phyloP scores from a whole-genome alignment of 2,888 invertebrate genomes.

The Noctuana brunneofusca region DNA sequence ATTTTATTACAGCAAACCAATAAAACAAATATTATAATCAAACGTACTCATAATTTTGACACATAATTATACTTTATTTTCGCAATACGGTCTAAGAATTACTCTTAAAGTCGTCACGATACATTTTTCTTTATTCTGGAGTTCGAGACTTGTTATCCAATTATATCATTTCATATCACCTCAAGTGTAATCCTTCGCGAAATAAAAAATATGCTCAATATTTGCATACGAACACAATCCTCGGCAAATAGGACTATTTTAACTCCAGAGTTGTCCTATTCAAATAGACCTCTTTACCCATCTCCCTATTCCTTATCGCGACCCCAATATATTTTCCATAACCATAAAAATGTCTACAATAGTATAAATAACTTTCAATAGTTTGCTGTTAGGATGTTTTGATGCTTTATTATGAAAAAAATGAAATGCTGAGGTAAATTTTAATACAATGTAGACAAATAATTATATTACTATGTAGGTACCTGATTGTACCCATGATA shows the following conservation, averaged over 20 bases:
- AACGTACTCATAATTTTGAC: no score
- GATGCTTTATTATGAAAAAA: conserved; percentile 1
- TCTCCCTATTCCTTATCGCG: conserved; percentile 29
- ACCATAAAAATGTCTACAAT: conserved; percentile 33
- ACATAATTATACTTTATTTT: no score
- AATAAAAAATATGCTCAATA: conserved; percentile 43
- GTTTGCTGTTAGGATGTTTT: conserved; percentile 1
- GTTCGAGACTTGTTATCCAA: no score
- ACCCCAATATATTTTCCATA: conserved; percentile 37
- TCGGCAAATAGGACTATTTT: conserved; percentile 41
- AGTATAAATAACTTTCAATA: conserved; percentile 31
- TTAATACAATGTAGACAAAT: no score
- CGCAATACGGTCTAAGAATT: no score
- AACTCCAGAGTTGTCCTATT: conserved; percentile 41
- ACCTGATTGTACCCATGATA: no score
- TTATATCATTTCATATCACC: neutral
- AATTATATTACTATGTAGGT: no score
- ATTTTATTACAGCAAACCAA: no score
- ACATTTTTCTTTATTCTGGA: neutral
- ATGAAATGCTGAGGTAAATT: neutral
- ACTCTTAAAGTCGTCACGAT: no score
- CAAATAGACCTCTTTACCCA: conserved; percentile 41
- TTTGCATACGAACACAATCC: conserved; percentile 45
- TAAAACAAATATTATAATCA: no score
- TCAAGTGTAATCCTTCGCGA: conserved; percentile 10